Evolutionary conservation across 2,797 vertebrate genomes (phyloP), one percentile per base, ranked within the genome.

Genomic region (Anguilla anguilla): DNA sequence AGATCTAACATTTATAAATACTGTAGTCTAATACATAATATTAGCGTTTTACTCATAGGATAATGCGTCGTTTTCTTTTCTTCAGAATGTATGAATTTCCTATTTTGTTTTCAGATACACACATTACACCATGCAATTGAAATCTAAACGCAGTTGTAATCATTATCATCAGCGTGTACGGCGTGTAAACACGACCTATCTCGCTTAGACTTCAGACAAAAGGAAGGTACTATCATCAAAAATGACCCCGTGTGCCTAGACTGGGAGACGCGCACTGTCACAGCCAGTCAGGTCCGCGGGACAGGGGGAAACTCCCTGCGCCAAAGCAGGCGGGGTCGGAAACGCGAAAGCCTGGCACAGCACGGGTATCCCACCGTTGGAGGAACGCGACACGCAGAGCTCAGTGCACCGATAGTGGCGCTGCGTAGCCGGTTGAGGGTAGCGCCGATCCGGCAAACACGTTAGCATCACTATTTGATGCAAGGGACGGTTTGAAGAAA

Each of bases 241-340:
- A 28, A 51, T 28, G 35, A 84, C n/a, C 25, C 17, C 13, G 51
- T 31, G 49, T 19, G 19, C 28, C 83, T 57, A 31, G 15, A 84
- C 28, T 57, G 53, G 83, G 53, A 57, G 83, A 84, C 53, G 51
- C 15, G 11, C 53, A 19, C 83, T 57, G 49, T 84, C 22, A 84
- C 83, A 84, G 51, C 53, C 28, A 84, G 19, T 84, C n/a, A 57
- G 46, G 19, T 84, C n/a, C 49, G 53, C 0, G 57, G 6, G 90
- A 46, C 13, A 13, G 22, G 55, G 57, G 61, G 1, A 85, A 43
- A 64, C 59, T 64, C 83, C 35, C 61, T 85, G 91, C 19, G 87
- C 46, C 88, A 93, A 88, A 82, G 87, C 92, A 85, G 94, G 94
- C 92, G 95, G 95, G 90, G 94, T 95, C 95, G 94, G 95, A 95